These are phyloP conservation scores for Gastrophryne carolinensis DNA, from an alignment of 2,797 vertebrate species.

Conservation along the genomic window DNA sequence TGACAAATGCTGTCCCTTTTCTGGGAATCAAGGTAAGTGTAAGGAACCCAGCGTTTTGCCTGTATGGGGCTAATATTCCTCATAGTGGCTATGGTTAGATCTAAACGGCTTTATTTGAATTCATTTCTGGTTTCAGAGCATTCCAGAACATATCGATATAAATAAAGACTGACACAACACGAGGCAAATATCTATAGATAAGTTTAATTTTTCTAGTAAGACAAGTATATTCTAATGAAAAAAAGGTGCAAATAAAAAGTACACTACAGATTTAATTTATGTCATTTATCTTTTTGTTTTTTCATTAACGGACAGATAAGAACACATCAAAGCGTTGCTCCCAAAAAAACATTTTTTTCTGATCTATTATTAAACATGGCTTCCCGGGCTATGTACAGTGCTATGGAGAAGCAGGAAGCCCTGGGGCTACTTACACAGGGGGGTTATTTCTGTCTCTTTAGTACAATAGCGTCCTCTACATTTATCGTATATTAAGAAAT, in stretches of 20 bases:
- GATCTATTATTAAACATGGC: neutral
- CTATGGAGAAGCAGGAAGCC: neutral
- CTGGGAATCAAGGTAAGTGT: no score
- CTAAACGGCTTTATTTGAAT: no score
- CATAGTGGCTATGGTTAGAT: no score
- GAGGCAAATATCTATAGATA: constrained; percentile 70
- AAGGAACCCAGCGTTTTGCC: no score
- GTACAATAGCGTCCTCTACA: constrained; percentile 5
- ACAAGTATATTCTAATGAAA: constrained; percentile 75
- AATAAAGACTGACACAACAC: neutral
- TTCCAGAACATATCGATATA: no score
- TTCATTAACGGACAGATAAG: constrained; percentile 66
- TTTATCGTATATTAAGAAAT: constrained; percentile 22
- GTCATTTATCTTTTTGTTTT: constrained; percentile 63
- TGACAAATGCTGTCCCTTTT: no score
- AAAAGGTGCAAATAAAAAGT: constrained; percentile 69
- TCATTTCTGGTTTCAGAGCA: no score
- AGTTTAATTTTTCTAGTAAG: constrained; percentile 68
- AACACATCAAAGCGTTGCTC: constrained; percentile 67
- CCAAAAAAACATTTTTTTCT: constrained; percentile 49
- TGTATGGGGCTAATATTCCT: no score
- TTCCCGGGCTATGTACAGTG: neutral
- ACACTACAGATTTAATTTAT: constrained; percentile 68
- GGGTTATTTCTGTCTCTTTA: neutral
- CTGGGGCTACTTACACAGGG: neutral